Evolutionary conservation across 2,888 invertebrate genomes (phyloP), one percentile per base, ranked within the genome.

Genomic region (Neoascia interrupta): DNA sequence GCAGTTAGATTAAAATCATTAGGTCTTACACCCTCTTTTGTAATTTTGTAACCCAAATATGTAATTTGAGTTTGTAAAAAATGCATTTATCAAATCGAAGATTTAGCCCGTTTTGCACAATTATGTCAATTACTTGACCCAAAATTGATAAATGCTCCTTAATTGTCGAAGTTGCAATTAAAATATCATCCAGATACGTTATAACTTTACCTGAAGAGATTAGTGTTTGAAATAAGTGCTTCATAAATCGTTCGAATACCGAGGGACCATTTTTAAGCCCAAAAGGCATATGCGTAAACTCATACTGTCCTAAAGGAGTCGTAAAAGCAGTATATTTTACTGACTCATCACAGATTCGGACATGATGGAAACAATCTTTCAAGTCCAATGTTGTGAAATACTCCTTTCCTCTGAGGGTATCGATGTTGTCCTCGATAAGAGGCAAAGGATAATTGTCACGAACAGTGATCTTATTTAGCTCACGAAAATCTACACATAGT

Each of bases 221-320:
- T 15, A 53, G 39, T 11, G 36, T 45, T 31, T n/a, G 8, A 31
- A 31, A 31, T 3, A 31, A n/a, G 8, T 31, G 8, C 8, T 31
- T 31, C 31, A 31, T 5, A 6, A 31, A 31, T 3, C 41, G 8
- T 45, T 61, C 37, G 19, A 70, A 70, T 36, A 61, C 61, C 0
- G 70, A 70, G 1, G 45, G 60, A n/a, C 36, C 61, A 10, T 70
- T 70, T 1, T 49, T 60, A 10, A 84, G 54, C 3, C 84, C 84
- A 60, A 84, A 84, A 0, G 84, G 83, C 82, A 84, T 82, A 15
- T 68, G 73, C 3, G 72, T 4, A 37, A 66, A 84, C 68, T 84
- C 58, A 15, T 5, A 58, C n/a, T 58, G 31, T 1, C 18, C 21
- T 10, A 58, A 19, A 1, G 43, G 58, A n/a, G 58, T 58, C 0